Evolutionary conservation across 1,140 invertebrate species (phyloP).

Genomic region (Drosophila nikananu): DNA sequence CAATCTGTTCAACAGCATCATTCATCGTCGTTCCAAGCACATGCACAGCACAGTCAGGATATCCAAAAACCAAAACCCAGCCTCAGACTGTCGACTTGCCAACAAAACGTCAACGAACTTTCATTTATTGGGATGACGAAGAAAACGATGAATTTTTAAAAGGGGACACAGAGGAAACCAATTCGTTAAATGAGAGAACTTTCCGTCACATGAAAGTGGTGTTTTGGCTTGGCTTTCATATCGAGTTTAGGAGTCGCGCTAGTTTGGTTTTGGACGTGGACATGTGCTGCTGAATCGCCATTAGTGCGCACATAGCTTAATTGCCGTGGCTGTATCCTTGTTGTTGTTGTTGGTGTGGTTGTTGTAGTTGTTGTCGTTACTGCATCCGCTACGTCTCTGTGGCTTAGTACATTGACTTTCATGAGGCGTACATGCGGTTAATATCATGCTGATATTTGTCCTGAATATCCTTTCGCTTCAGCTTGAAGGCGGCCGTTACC

Average conservation of each 20-base stretch:
- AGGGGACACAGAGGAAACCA: slow-evolving; percentile 21
- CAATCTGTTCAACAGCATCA: slow-evolving; percentile 49
- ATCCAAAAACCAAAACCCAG: slow-evolving; percentile 51
- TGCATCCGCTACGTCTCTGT: slow-evolving; percentile 18
- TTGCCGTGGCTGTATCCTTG: slow-evolving; percentile 30
- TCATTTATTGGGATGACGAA: slow-evolving; percentile 26
- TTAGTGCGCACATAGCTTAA: slow-evolving; percentile 48
- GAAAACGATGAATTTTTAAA: slow-evolving; percentile 39
- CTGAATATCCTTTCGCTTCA: slow-evolving; percentile 98
- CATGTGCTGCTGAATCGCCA: slow-evolving; percentile 44
- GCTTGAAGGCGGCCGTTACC: slow-evolving; percentile 98
- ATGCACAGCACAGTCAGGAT: slow-evolving; percentile 31
- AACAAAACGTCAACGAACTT: slow-evolving; percentile 27
- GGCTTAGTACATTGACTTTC: slow-evolving; percentile 86
- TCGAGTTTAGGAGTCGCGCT: slow-evolving; percentile 64
- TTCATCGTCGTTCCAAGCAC: slow-evolving; percentile 28
- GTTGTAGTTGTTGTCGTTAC: slow-evolving; percentile 25
- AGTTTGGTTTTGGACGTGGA: slow-evolving; percentile 58
- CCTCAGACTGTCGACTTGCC: slow-evolving; percentile 25
- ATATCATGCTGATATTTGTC: slow-evolving; percentile 96
- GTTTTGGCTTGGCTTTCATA: slow-evolving; percentile 49
- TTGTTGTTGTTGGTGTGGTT: slow-evolving; percentile 2
- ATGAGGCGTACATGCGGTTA: slow-evolving; percentile 96
- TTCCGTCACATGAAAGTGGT: slow-evolving; percentile 11
- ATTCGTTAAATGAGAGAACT: slow-evolving; percentile 38